Evolutionary conservation across 1,140 invertebrate genomes (phyloP).

Genomic region (Penaeus chinensis): DNA sequence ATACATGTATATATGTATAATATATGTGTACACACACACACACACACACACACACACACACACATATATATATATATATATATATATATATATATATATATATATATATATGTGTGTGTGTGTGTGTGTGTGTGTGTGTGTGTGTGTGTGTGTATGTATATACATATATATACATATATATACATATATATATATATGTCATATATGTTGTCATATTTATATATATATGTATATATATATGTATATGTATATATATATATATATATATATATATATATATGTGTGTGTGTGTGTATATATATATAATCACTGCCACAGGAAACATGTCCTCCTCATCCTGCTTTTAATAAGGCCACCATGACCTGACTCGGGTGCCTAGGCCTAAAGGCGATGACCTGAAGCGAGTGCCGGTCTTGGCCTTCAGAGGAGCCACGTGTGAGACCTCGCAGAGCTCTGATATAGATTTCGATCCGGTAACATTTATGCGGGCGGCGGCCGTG

Average conservation of each 20-base stretch:
- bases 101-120: constrained; percentile 18
- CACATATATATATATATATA: not conserved
- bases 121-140: constrained; percentile 12
- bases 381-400: too few relatives aligned
- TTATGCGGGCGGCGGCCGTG: too few relatives aligned
- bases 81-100: not conserved
- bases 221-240: not conserved
- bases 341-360: too few relatives aligned
- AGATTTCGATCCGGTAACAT: not conserved
- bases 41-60: too few relatives aligned
- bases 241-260: too few relatives aligned
- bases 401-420: not conserved
- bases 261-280: too few relatives aligned
- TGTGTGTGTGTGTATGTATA: not conserved
- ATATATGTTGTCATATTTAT: not conserved
- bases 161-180: not conserved
- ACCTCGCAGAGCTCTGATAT: not conserved
- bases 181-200: not conserved
- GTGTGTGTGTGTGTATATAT: too few relatives aligned
- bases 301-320: not conserved
- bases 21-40: not conserved
- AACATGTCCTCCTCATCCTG: not conserved
- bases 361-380: too few relatives aligned
- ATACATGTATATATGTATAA: too few relatives aligned
- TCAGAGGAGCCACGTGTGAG: not conserved